Percentiles rank a stretch among this genome's conserved stretches.
Evolutionary conservation across 2,797 vertebrate genomes (phyloP).

Genomic region (Borostomias antarcticus): DNA sequence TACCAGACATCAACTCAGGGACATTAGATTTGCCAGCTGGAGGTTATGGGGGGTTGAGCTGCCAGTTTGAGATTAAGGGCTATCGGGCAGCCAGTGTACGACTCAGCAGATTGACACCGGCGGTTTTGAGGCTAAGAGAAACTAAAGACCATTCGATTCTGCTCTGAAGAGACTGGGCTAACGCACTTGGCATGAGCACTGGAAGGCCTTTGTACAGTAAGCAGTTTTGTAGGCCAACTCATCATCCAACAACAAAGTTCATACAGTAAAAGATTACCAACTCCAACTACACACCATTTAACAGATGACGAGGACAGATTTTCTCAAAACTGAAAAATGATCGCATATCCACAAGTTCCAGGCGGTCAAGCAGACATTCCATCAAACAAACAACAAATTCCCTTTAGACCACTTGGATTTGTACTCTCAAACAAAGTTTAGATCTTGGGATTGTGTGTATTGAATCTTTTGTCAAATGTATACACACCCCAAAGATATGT

Average conservation of each 20-base stretch:
- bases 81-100: too few relatives aligned
- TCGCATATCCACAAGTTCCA: too few relatives aligned
- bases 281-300: not conserved
- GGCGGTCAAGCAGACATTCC: slow-evolving; percentile 12
- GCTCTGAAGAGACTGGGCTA: not conserved
- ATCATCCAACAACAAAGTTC: not conserved
- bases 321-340: too few relatives aligned
- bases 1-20: too few relatives aligned
- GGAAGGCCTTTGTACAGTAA: not conserved
- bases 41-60: not conserved
- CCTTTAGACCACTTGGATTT: not conserved
- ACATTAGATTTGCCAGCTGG: too few relatives aligned
- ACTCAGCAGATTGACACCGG: too few relatives aligned
- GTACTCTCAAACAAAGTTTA: not conserved
- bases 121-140: too few relatives aligned
- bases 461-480: not conserved
- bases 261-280: not conserved
- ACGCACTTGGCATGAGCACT: not conserved
- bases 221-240: not conserved
- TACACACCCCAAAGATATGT: not conserved
- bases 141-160: not conserved
- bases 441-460: too few relatives aligned
- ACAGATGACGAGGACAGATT: not conserved
- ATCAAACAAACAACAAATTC: slow-evolving; percentile 2
- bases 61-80: too few relatives aligned